phyloP scores from a whole-genome alignment of 2,113 vertebrate genomes.

The Colistium nudipinnis region DNA sequence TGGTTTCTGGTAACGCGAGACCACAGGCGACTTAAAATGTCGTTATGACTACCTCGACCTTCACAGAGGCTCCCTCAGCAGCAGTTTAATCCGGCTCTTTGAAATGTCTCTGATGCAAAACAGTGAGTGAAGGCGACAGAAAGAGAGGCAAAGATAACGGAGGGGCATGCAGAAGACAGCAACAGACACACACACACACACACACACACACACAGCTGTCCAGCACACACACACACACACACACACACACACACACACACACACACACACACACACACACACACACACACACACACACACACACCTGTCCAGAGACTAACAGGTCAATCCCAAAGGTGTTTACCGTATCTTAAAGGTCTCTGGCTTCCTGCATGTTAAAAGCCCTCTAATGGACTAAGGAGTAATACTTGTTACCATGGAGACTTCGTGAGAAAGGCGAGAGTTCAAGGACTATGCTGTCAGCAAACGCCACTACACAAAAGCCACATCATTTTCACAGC shows the following conservation, averaged over 20 bases:
- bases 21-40: neutral
- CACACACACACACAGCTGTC: constrained; percentile 46
- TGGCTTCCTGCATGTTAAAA: constrained; percentile 51
- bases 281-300: no score
- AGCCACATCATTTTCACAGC: constrained; percentile 21
- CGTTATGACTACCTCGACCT: neutral
- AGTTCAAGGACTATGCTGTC: constrained; percentile 32
- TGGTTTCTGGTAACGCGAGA: constrained; percentile 27
- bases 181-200: constrained; percentile 19
- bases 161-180: neutral
- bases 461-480: constrained; percentile 13
- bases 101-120: constrained; percentile 27
- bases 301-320: constrained; percentile 42
- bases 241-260: no score
- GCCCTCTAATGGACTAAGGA: constrained; percentile 35
- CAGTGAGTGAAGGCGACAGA: constrained; percentile 19
- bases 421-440: constrained; percentile 35
- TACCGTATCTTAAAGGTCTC: constrained; percentile 35
- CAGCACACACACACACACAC: no score
- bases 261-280: no score
- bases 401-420: constrained; percentile 49
- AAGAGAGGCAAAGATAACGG: constrained; percentile 13
- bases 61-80: constrained; percentile 34
- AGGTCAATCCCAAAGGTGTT: constrained; percentile 32
- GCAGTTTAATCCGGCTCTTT: constrained; percentile 49